phyloP scores from a whole-genome alignment of 2,797 vertebrate genomes.

The Diglossa cyanea region DNA sequence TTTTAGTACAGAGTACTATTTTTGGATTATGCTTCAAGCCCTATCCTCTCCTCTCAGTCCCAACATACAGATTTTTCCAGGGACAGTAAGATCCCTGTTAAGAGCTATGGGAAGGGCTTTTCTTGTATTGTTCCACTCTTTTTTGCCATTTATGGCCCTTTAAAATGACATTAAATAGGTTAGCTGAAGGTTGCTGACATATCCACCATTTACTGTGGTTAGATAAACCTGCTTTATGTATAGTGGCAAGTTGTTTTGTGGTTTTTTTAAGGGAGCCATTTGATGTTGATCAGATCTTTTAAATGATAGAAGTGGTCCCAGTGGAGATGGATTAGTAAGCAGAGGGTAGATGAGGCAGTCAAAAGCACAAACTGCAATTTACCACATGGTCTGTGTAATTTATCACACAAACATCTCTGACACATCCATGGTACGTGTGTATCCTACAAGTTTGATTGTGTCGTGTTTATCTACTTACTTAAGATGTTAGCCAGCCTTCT shows the following conservation, averaged over 20 bases:
- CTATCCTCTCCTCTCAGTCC: neutral
- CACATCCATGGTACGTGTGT: neutral
- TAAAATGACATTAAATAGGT: neutral
- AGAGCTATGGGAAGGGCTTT: neutral
- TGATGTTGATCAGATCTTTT: conserved; percentile 53
- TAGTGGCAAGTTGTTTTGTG: conserved; percentile 2
- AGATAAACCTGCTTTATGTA: conserved; percentile 21
- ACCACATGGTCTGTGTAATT: conserved; percentile 55
- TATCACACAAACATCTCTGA: conserved; percentile 44
- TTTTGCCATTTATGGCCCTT: neutral
- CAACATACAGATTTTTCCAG: neutral
- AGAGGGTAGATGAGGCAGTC: conserved; percentile 50
- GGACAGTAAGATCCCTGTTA: neutral
- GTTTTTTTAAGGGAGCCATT: neutral
- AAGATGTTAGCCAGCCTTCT: neutral
- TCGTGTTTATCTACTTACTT: neutral
- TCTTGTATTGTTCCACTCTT: neutral
- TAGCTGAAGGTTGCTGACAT: conserved; percentile 17
- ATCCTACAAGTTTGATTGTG: conserved; percentile 22
- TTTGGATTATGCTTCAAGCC: neutral
- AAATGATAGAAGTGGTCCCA: conserved; percentile 50
- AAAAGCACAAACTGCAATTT: conserved; percentile 53
- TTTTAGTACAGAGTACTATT: neutral
- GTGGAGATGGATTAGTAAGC: conserved; percentile 53
- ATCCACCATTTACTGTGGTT: conserved; percentile 1